These are phyloP conservation scores for Montipora foliosa DNA, from an alignment of 64 coral and sea anemone genomes.

Conservation along the genomic window DNA sequence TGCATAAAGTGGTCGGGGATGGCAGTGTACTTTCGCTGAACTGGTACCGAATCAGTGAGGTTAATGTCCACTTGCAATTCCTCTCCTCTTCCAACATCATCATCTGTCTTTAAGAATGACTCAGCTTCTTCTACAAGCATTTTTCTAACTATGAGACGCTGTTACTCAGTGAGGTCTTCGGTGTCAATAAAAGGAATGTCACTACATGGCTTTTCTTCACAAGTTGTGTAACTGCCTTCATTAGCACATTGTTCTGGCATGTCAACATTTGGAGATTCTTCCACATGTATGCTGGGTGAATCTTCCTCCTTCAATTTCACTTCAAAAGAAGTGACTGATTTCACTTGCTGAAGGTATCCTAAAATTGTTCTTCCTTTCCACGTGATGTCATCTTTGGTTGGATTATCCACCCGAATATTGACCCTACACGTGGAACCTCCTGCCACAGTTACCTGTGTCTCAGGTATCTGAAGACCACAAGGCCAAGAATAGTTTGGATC, in stretches of 20 bases:
- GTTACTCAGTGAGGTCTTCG: conserved; percentile 37
- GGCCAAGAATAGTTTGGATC: conserved; percentile 3
- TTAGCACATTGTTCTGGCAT: neutral
- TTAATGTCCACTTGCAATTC: too few species aligned
- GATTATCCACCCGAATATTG: conserved; percentile 62
- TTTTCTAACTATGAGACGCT: too few species aligned
- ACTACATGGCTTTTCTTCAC: conserved; percentile 5
- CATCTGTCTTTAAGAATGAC: too few species aligned
- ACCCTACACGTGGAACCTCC: neutral
- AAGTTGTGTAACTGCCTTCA: neutral
- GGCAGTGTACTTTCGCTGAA: too few species aligned
- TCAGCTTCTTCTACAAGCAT: too few species aligned
- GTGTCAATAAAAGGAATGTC: conserved; percentile 24
- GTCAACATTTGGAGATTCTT: neutral
- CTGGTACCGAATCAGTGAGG: too few species aligned
- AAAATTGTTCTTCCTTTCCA: too few species aligned
- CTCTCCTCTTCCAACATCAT: too few species aligned
- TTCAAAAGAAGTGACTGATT: conserved; percentile 51
- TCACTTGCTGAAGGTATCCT: conserved; percentile 20
- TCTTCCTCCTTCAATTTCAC: conserved; percentile 27
- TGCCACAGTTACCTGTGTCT: neutral
- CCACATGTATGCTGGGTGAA: neutral
- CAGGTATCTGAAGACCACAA: neutral
- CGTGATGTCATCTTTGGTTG: conserved; percentile 50
- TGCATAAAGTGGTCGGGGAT: too few species aligned